Evolutionary conservation across 2,888 invertebrate species (phyloP).

Genomic region (Amphipoea oculea): DNA sequence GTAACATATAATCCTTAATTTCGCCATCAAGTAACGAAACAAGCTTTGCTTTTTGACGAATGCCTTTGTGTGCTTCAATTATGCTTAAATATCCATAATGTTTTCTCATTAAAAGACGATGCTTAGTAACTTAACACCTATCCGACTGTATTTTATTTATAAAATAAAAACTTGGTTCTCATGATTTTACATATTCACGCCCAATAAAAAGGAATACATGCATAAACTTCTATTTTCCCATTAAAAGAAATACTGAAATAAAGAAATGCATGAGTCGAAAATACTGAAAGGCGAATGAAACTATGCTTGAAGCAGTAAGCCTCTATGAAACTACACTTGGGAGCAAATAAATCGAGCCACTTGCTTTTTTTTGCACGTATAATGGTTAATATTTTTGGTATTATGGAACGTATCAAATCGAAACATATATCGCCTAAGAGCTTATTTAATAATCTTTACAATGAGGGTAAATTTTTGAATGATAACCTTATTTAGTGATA

Average conservation of each 20-base stretch:
- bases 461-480: no score
- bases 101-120: constrained; percentile 9
- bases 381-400: no score
- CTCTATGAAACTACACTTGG: constrained; percentile 7
- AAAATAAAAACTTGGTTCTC: not conserved
- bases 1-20: not conserved
- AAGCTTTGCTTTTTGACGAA: constrained; percentile 56
- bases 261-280: constrained; percentile 36
- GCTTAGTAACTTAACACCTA: constrained; percentile 13
- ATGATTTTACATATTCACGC: not conserved
- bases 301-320: constrained; percentile 26
- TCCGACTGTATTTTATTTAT: not conserved
- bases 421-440: no score
- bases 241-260: constrained; percentile 2
- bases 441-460: no score
- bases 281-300: constrained; percentile 10
- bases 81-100: constrained; percentile 32
- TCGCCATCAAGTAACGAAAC: constrained; percentile 23
- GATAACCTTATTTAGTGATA: no score
- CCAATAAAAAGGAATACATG: not conserved
- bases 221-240: not conserved
- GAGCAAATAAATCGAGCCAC: no score
- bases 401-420: no score
- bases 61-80: constrained; percentile 50
- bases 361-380: no score